Evolutionary conservation across 2,797 vertebrate species (phyloP), one percentile per base, ranked within the genome.

Genomic region (Macrochelys suwanniensis): DNA sequence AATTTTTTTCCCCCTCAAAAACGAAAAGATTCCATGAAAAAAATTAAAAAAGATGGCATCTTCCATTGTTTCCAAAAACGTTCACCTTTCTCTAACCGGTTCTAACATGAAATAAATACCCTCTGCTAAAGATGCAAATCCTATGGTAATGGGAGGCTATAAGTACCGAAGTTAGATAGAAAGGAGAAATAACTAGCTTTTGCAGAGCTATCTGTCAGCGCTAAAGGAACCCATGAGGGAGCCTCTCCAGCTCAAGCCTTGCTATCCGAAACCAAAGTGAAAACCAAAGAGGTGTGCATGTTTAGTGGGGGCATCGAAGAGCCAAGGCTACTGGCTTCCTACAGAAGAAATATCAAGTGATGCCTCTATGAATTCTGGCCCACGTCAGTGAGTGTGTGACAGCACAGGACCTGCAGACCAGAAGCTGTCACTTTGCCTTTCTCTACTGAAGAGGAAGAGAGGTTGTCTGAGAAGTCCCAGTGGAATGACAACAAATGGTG

Each of bases 181-280:
- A 11, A 45, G 47, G 5, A 84, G 42, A 89, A 56, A 16, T 50
- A n/a, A 45, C 11, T 16, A 2, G 0, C 25, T 16, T 7, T 19
- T 93, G 11, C 25, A 80, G 59, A 91, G 26, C 26, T 90, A 49
- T 85, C 26, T 16, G 81, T 91, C 54, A 86, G 59, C 33, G 33
- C 59, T 8, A 42, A 80, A 85, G 2, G 1, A 54, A 50, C 78
- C 42, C 80, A 13, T 89, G 25, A 89, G 47, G 85, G 86, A 81
- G 1, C 16, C 3, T 88, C 21, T 84, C 13, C 25, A 68, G 5
- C 15, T 86, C 7, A 80, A 49, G 7, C 3, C 4, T 50, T 88
- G 61, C 5, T 26, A 17, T 37, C 13, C 56, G 4, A 61, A 61
- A 61, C 13, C 31, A 61, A 61, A 61, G 31, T 17, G 13, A 61